Percentiles rank a stretch among this genome's conserved stretches.
These are phyloP conservation scores for Chelon auratus DNA, from an alignment of 2,797 vertebrate genomes.

Conservation along the genomic window DNA sequence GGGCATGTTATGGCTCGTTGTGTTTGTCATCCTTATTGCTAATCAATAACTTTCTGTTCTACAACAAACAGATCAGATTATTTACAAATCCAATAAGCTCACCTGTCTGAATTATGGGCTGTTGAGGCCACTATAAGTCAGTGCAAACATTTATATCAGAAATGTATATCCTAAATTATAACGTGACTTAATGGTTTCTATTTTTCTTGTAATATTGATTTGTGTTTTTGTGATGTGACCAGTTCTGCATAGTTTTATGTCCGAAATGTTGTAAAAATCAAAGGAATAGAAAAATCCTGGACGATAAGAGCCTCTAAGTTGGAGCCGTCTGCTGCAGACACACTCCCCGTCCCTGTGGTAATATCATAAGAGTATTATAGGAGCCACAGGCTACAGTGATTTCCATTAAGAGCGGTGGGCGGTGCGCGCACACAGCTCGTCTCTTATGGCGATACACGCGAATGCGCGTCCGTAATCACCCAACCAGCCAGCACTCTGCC, in stretches of 20 bases:
- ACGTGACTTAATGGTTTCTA: too few species aligned
- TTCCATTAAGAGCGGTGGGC: slow-evolving; percentile 73
- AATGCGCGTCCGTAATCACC: slow-evolving; percentile 50
- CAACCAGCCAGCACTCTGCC: slow-evolving; percentile 44
- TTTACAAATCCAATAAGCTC: not conserved
- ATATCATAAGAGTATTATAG: slow-evolving; percentile 40
- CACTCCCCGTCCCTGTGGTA: slow-evolving; percentile 24
- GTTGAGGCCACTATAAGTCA: not conserved
- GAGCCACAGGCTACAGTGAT: slow-evolving; percentile 30
- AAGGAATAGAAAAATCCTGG: too few species aligned
- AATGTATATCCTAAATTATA: too few species aligned
- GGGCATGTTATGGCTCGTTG: too few species aligned
- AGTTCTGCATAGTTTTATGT: not conserved
- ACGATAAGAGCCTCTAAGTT: too few species aligned
- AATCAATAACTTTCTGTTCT: not conserved
- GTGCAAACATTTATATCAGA: too few species aligned
- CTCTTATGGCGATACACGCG: slow-evolving; percentile 45
- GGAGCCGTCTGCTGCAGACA: slow-evolving; percentile 5
- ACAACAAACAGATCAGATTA: not conserved
- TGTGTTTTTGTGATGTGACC: not conserved
- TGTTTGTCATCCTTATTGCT: not conserved
- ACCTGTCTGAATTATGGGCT: not conserved
- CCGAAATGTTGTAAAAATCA: not conserved
- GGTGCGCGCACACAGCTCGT: slow-evolving; percentile 70
- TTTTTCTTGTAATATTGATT: not conserved